phyloP scores from a whole-genome alignment of 2,888 invertebrate genomes.

The Sesia apiformis region DNA sequence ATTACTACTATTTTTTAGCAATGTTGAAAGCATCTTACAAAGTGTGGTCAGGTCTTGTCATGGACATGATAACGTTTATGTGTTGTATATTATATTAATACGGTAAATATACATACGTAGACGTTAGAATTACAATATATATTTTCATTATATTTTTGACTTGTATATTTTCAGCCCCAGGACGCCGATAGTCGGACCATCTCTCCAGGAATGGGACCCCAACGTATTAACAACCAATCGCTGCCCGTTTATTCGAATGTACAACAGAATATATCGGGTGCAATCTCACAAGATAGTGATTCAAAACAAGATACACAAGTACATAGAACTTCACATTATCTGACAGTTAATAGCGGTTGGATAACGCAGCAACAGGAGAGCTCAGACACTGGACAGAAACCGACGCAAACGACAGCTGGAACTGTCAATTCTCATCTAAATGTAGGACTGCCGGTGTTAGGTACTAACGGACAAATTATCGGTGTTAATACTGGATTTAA shows the following conservation, averaged over 20 bases:
- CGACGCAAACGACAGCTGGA: neutral
- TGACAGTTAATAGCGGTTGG: conserved; percentile 67
- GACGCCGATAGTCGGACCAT: conserved; percentile 45
- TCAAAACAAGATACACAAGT: conserved; percentile 50
- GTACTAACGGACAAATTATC: conserved; percentile 76
- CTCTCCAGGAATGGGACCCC: conserved; percentile 32
- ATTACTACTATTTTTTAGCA: no score
- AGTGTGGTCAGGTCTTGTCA: no score
- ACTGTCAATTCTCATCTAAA: conserved; percentile 27
- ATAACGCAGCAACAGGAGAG: conserved; percentile 57
- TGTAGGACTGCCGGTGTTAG: conserved; percentile 60
- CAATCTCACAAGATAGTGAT: conserved; percentile 34
- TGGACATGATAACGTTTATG: no score
- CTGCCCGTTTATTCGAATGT: conserved; percentile 29
- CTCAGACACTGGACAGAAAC: conserved; percentile 36
- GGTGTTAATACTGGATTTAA: conserved; percentile 67
- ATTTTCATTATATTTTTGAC: neutral
- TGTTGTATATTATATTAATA: no score
- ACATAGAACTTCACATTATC: conserved; percentile 59
- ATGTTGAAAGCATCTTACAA: no score
- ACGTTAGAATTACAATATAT: neutral
- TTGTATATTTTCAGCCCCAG: conserved; percentile 35
- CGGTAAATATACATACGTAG: no score
- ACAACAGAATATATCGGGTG: conserved; percentile 33
- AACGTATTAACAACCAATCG: conserved; percentile 29